Percentiles rank a stretch among this genome's conserved stretches.
These are phyloP conservation scores for Drosophila colorata DNA, from an alignment of 2,888 invertebrate genomes.

Conservation along the genomic window DNA sequence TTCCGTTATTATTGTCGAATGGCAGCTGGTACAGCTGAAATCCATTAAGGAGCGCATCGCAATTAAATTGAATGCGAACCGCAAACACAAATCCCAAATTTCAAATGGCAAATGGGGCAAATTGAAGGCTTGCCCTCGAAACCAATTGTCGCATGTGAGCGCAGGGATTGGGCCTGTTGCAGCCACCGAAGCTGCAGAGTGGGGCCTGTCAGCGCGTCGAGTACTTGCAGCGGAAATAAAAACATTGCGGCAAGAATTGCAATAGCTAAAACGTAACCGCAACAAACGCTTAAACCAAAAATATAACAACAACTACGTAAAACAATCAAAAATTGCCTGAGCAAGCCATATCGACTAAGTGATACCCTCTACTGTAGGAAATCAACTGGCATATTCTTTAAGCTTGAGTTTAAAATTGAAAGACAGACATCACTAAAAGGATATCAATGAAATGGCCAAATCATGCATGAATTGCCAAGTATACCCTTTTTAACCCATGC, in stretches of 20 bases:
- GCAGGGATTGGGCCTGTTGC: background rate
- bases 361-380: too few relatives aligned
- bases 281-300: slow-evolving; percentile 37
- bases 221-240: slow-evolving; percentile 24
- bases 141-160: slow-evolving; percentile 28
- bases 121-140: slow-evolving; percentile 33
- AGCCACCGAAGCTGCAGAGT: background rate
- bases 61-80: slow-evolving; percentile 67
- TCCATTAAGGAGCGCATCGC: slow-evolving; percentile 46
- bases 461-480: too few relatives aligned
- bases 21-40: slow-evolving; percentile 34
- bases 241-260: slow-evolving; percentile 37
- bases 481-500: background rate
- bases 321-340: background rate
- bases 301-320: slow-evolving; percentile 6
- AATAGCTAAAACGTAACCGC: slow-evolving; percentile 53
- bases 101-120: slow-evolving; percentile 45
- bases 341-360: too few relatives aligned
- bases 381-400: too few relatives aligned
- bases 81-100: slow-evolving; percentile 55
- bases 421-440: background rate
- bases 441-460: too few relatives aligned
- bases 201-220: slow-evolving; percentile 5
- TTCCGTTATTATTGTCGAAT: background rate
- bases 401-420: too few relatives aligned